A percentile compares a stretch with the other conserved stretches of the same genome.
Evolutionary conservation across 2,113 vertebrate genomes (phyloP).

Genomic region (Mustelus asterias): DNA sequence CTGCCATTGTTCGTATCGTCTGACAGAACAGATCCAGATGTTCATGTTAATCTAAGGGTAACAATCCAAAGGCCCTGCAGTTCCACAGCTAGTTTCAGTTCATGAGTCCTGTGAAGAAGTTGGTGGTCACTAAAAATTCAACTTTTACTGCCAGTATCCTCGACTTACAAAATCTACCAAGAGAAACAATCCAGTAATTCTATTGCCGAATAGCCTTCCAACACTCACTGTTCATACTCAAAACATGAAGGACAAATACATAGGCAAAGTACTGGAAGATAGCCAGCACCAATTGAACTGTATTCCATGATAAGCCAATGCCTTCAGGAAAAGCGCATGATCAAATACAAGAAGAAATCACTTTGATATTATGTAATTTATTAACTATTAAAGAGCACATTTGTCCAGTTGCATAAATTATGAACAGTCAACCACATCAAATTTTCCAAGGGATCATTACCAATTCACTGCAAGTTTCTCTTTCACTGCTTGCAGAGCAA

Average conservation of each 20-base stretch:
- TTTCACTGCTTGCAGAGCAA: background rate
- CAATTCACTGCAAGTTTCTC: background rate
- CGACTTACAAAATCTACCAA: background rate
- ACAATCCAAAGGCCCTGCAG: background rate
- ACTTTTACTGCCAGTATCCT: background rate
- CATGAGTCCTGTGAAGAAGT: background rate
- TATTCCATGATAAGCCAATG: background rate
- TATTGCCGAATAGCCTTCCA: background rate
- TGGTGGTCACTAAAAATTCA: background rate
- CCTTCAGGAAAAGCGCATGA: background rate
- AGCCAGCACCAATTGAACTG: background rate
- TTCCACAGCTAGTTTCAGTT: background rate
- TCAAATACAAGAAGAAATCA: background rate
- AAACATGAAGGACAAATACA: background rate
- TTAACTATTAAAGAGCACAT: background rate
- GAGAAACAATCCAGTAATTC: background rate
- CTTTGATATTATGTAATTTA: background rate
- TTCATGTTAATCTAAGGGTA: background rate
- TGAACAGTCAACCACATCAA: background rate
- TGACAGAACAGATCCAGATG: background rate
- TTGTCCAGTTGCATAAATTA: background rate
- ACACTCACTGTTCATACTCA: background rate
- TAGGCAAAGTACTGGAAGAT: background rate
- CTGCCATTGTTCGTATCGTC: background rate
- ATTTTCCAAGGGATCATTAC: background rate